Conservation (phyloP, 1,140 invertebrate genomes). For the Hestina assimilis region DNA sequence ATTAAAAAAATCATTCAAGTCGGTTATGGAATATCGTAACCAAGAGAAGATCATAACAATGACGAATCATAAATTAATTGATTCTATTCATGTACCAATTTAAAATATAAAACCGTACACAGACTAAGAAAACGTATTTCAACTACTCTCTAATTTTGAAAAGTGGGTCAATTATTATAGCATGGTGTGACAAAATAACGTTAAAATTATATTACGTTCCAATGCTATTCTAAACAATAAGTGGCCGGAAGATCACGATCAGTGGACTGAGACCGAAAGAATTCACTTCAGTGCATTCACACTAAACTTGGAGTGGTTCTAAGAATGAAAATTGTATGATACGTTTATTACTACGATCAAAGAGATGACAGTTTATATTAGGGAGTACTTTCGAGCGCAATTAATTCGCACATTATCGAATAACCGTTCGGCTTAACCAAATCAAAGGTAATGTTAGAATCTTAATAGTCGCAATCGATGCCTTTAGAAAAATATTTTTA, state of each 20-base stretch:
- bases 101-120: neutral
- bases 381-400: no score
- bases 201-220: slow-evolving; percentile 11
- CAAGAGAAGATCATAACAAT: no score
- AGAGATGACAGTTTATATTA: no score
- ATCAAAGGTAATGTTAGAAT: no score
- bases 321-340: neutral
- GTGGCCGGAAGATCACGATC: slow-evolving; percentile 7
- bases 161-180: slow-evolving; percentile 6
- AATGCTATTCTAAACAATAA: neutral
- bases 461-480: no score
- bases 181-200: slow-evolving; percentile 19
- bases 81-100: neutral
- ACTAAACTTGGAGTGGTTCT: neutral
- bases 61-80: no score
- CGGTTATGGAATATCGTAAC: no score
- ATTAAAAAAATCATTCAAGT: no score
- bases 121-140: neutral
- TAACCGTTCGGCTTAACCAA: no score
- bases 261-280: slow-evolving; percentile 4
- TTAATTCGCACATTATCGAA: no score
- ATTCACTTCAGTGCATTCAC: neutral
- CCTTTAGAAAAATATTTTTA: no score
- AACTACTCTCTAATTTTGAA: neutral
- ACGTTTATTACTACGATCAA: no score